Conservation (phyloP, 2,888 invertebrate species). For the Perdita meconis region DNA sequence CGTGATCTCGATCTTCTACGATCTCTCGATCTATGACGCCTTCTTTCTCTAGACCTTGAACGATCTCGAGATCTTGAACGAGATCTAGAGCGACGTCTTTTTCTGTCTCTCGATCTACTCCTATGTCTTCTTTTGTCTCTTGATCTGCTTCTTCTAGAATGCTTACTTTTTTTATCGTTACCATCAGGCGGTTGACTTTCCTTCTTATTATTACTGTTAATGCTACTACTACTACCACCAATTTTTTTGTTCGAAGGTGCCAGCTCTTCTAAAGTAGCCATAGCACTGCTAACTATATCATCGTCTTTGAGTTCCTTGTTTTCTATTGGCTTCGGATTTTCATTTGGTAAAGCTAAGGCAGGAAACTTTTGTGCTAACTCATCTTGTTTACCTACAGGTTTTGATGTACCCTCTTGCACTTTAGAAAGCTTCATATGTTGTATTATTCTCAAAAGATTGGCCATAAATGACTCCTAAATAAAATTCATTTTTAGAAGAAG, state of each 20-base stretch:
- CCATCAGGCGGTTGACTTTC: conserved; percentile 76
- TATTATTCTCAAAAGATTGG: conserved; percentile 96
- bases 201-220: no score
- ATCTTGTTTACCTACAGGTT: conserved; percentile 83
- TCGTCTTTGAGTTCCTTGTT: conserved; percentile 73
- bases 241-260: conserved; percentile 88
- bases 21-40: conserved; percentile 68
- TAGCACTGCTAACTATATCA: conserved; percentile 90
- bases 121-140: conserved; percentile 62
- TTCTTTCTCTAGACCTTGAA: conserved; percentile 62
- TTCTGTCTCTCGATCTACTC: conserved; percentile 58
- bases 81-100: conserved; percentile 65
- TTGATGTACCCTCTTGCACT: conserved; percentile 66
- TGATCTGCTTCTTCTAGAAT: conserved; percentile 74
- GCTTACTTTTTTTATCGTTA: conserved; percentile 62
- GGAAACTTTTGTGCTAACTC: conserved; percentile 90
- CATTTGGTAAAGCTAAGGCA: conserved; percentile 92
- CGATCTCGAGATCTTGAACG: conserved; percentile 71
- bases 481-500: no score
- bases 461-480: conserved; percentile 93
- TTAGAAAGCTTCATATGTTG: conserved; percentile 94
- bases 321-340: conserved; percentile 82
- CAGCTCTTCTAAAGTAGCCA: conserved; percentile 93
- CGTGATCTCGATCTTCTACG: conserved; percentile 74
- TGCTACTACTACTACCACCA: conserved; percentile 63